phyloP scores from a whole-genome alignment of 2,888 invertebrate species.

The Entomobrya proxima region DNA sequence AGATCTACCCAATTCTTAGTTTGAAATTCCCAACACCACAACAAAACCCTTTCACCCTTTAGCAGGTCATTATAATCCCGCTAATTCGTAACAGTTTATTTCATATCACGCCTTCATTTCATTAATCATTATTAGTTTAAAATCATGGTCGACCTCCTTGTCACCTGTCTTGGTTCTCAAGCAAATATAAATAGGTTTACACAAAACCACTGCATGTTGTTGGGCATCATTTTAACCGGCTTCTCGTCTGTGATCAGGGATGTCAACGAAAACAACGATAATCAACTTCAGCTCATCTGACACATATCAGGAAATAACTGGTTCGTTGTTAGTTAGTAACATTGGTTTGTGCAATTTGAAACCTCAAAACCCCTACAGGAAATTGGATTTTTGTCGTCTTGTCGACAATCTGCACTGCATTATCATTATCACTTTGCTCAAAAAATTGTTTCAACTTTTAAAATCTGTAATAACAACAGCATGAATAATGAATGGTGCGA shows the following conservation, averaged over 20 bases:
- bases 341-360: not conserved
- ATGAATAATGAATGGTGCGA: not conserved
- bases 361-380: constrained; percentile 30
- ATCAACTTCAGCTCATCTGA: not conserved
- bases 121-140: constrained; percentile 37
- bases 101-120: constrained; percentile 20
- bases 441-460: not conserved
- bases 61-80: too few species aligned
- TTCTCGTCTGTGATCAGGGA: not conserved
- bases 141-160: constrained; percentile 35
- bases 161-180: not conserved
- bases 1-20: too few species aligned
- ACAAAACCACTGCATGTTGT: not conserved
- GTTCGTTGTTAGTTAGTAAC: not conserved
- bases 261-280: not conserved
- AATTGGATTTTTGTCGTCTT: constrained; percentile 25
- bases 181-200: not conserved
- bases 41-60: too few species aligned
- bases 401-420: not conserved
- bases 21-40: too few species aligned
- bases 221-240: not conserved
- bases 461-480: not conserved
- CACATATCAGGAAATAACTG: constrained; percentile 22
- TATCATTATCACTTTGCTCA: constrained; percentile 5
- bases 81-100: not conserved